Base-by-base conservation (phyloP, 2,888 invertebrate genomes). In the Diarsia rubi region DNA sequence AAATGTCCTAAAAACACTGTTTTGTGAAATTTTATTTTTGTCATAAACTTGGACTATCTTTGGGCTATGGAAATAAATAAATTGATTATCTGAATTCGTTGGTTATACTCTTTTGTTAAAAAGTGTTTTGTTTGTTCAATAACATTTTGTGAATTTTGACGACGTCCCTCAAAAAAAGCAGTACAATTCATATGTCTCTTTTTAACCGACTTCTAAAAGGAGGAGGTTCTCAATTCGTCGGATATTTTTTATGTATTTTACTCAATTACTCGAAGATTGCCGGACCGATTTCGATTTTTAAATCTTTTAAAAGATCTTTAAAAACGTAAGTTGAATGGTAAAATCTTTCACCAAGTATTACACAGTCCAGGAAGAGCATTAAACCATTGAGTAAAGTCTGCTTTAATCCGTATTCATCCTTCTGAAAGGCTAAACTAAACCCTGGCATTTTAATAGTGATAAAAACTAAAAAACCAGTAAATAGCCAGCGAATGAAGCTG, bases 1-100 rank as follows among this genome's bases (percentile, higher is more conserved):
- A 68, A 85, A 83, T 85, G 73, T 67, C 5, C 73, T 75, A 76
- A 75, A 65, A 83, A 77, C 71, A 74, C n/a, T 63, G 69, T 67
- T 77, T 78, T 63, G 73, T 27, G n/a, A 65, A 77, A 27, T 74
- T 78, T 70, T 59, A 69, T 74, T 75, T 75, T 65, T 31, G 16
- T 49, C 12, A 24, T 64, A 45, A 80, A 52, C 31, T 80, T 6
- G 9, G n/a, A 5, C 47, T 52, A 69, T 14, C 64, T 59, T 59
- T n/a, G 44, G 54, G 47, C 6, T 27, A 16, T 6, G 31, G 14
- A 21, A 65, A 12, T 27, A 9, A 45, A 45, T 0, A 6, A 3
- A 42, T 73, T 27, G 14, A 42, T 54, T 75, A 45, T 42, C 0
- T 49, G 16, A 37, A 49, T 69, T 77, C 0, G 3, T 37, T 62